These are phyloP conservation scores for Acanthochromis polyacanthus DNA, from an alignment of 2,113 vertebrate species.

Conservation along the genomic window DNA sequence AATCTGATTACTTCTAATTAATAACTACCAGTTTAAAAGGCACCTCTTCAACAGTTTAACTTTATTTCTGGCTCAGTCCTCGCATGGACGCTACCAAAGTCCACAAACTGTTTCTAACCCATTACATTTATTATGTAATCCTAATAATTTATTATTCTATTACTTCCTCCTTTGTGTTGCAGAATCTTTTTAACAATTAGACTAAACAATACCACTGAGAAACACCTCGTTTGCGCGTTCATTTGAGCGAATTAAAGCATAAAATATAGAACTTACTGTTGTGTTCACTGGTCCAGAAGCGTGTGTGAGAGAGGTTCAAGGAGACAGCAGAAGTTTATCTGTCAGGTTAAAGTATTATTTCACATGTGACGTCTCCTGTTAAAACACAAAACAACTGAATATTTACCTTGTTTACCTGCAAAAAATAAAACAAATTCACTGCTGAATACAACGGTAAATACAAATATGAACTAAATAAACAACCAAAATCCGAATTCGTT, in stretches of 20 bases:
- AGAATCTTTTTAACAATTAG: neutral
- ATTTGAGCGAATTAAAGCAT: neutral
- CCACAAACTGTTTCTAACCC: no score
- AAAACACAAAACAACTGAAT: conserved; percentile 16
- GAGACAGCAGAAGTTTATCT: conserved; percentile 26
- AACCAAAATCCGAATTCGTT: neutral
- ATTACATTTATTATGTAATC: no score
- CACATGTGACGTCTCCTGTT: conserved; percentile 42
- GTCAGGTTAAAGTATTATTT: conserved; percentile 37
- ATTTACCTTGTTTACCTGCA: neutral
- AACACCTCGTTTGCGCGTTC: neutral
- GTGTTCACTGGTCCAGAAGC: conserved; percentile 11
- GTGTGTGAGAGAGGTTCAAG: conserved; percentile 20
- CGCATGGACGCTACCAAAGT: no score
- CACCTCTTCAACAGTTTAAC: no score
- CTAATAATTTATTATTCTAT: no score
- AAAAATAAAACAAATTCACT: neutral
- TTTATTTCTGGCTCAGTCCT: no score
- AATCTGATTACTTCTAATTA: no score
- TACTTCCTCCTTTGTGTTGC: neutral
- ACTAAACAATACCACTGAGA: neutral
- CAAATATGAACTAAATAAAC: neutral
- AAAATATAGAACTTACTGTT: conserved; percentile 65
- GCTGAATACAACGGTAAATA: neutral
- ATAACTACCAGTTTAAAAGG: no score